Conservation (phyloP, 1,140 invertebrate genomes). For the Papilio dardanus region DNA sequence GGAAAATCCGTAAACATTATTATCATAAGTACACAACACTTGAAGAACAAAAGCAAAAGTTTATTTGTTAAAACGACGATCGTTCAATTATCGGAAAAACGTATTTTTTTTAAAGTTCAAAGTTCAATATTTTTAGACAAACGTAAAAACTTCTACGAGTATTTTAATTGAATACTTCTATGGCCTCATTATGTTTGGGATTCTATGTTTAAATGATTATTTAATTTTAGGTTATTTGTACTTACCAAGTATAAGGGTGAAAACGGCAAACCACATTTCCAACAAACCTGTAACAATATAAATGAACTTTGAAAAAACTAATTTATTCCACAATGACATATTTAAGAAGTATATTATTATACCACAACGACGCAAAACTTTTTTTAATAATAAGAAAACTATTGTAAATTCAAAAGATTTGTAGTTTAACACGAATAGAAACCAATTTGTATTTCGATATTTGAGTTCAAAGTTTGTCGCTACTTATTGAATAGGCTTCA, state of each 20-base stretch:
- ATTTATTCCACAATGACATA: background rate
- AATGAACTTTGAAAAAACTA: background rate
- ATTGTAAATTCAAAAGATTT: conserved; percentile 3
- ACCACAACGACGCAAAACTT: too few species aligned
- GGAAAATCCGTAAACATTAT: background rate
- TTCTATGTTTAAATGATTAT: too few species aligned
- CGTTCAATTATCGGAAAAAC: background rate
- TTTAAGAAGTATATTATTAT: too few species aligned
- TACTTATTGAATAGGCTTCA: conserved; percentile 35
- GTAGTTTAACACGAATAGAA: background rate
- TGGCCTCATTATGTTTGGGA: too few species aligned
- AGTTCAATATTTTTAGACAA: too few species aligned
- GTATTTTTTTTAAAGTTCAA: too few species aligned
- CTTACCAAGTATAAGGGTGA: background rate
- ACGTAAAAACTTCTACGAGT: too few species aligned
- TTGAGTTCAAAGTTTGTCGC: conserved; percentile 26
- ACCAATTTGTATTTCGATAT: conserved; percentile 18
- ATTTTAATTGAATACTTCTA: background rate
- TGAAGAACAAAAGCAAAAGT: conserved; percentile 1
- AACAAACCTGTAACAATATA: background rate
- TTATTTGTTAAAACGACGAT: background rate
- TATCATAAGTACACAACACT: conserved; percentile 4
- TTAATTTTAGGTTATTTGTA: too few species aligned
- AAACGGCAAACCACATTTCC: background rate
- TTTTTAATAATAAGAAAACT: background rate